Conservation (phyloP, 2,797 vertebrate genomes). For the Sciurus carolinensis region DNA sequence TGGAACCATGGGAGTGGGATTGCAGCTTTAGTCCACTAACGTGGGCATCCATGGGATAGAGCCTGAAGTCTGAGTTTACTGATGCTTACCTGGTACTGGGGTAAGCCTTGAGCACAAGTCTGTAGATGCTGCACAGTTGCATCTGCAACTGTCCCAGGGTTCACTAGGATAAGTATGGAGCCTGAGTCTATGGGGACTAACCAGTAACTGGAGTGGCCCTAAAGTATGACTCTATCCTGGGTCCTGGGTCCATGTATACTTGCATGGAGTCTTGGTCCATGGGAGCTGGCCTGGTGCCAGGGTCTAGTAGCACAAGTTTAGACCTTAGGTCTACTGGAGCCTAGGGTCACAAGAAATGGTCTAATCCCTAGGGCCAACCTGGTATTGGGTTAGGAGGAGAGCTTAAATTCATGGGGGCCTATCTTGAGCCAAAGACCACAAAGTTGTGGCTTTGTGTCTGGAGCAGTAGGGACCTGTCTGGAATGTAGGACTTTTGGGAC, state of each 20-base stretch:
- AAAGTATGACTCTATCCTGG: not conserved
- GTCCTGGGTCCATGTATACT: too few relatives aligned
- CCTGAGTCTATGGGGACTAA: not conserved
- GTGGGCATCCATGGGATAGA: not conserved
- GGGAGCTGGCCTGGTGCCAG: not conserved
- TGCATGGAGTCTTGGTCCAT: not conserved
- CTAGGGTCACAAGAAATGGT: not conserved
- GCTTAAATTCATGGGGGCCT: not conserved
- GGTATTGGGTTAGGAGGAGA: not conserved
- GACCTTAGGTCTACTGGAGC: not conserved
- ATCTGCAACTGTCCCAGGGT: too few relatives aligned
- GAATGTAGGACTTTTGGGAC: not conserved
- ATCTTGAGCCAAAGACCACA: not conserved
- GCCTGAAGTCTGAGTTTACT: not conserved
- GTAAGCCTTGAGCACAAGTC: not conserved
- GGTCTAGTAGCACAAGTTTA: not conserved
- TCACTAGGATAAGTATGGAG: too few relatives aligned
- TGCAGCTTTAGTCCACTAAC: not conserved
- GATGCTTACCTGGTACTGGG: not conserved
- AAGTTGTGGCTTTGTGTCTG: not conserved
- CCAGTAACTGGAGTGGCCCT: not conserved
- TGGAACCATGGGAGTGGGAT: not conserved
- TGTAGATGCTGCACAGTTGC: not conserved
- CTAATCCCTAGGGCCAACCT: not conserved
- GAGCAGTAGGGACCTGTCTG: not conserved